Base-by-base conservation (phyloP, 2,797 vertebrate genomes). In the Clarias laeviceps region DNA sequence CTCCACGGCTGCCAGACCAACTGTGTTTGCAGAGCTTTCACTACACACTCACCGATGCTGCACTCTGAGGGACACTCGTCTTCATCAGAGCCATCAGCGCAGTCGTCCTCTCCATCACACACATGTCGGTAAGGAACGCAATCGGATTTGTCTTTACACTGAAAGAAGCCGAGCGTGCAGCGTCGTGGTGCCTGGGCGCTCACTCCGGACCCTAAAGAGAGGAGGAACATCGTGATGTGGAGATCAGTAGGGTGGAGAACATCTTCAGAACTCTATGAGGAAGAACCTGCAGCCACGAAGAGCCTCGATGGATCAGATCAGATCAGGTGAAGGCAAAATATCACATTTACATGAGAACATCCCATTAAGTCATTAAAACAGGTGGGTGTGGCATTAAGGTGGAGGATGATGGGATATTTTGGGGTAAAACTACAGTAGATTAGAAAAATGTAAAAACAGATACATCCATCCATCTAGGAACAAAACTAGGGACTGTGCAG, bases 81-180 rank as follows among this genome's bases (percentile, higher is more conserved):
- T 88, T 99, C 97, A 0, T 99, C 97, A 0, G 95, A 95, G 56
- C 95, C 95, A 6, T 99, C 97, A n/a, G 14, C 12, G 65, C 98
- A 99, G 94, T 99, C 97, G 0, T 32, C 3, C 3, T 95, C 90
- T 0, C 96, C 96, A 0, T 99, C 97, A 82, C 97, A 99, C 84
- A 97, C 87, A 8, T 96, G 90, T 0, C 89, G 94, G 79, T 74
- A 91, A 24, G 89, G 90, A 54, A 99, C 88, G 1, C 97, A 98
- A 20, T 93, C 94, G 0, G 86, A 86, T 9, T 93, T 92, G 0
- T 97, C 93, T 32, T 12, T 93, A 91, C 97, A 98, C 3, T 50
- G 89, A 34, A 91, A 76, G 3, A 90, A 93, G 87, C 87, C 93
- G 82, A 88, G 85, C 81, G 56, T 91, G 93, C 91, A 96, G 87